Conservation (phyloP, 2,113 vertebrate species). For the Callionymus lyra region DNA sequence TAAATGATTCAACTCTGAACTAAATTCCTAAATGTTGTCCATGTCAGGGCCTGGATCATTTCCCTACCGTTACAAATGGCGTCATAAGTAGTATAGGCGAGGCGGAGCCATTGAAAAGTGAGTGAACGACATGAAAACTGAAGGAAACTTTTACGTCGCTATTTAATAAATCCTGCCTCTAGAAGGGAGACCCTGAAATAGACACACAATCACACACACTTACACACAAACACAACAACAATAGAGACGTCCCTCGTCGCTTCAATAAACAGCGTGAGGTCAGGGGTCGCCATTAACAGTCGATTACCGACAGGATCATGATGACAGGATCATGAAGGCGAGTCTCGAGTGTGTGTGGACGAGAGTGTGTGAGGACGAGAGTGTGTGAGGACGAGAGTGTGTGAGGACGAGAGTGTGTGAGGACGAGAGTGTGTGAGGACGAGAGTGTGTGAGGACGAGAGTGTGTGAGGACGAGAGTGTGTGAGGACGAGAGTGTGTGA, state of each 20-base stretch:
- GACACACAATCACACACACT: slow-evolving; percentile 17
- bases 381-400: too few relatives aligned
- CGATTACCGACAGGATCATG: slow-evolving; percentile 35
- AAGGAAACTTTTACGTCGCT: too few relatives aligned
- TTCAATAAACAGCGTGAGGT: slow-evolving; percentile 41
- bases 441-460: too few relatives aligned
- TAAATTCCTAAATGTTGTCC: too few relatives aligned
- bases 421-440: slow-evolving; percentile 26
- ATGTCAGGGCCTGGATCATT: too few relatives aligned
- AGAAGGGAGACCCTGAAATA: slow-evolving; percentile 27
- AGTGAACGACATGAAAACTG: too few relatives aligned
- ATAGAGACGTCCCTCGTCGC: slow-evolving; percentile 40
- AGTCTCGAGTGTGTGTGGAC: slow-evolving; percentile 44
- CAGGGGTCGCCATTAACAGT: slow-evolving; percentile 28
- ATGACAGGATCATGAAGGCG: slow-evolving; percentile 28
- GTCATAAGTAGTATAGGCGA: too few relatives aligned
- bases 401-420: slow-evolving; percentile 36
- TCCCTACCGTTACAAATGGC: too few relatives aligned
- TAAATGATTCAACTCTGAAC: too few relatives aligned
- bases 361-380: slow-evolving; percentile 16
- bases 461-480: slow-evolving; percentile 33
- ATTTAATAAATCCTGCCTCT: slow-evolving; percentile 27
- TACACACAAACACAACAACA: slow-evolving; percentile 25
- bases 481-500: slow-evolving; percentile 38
- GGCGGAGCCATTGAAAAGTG: too few relatives aligned